phyloP scores from a whole-genome alignment of 2,113 vertebrate genomes.

The Craseonycteris thonglongyai region DNA sequence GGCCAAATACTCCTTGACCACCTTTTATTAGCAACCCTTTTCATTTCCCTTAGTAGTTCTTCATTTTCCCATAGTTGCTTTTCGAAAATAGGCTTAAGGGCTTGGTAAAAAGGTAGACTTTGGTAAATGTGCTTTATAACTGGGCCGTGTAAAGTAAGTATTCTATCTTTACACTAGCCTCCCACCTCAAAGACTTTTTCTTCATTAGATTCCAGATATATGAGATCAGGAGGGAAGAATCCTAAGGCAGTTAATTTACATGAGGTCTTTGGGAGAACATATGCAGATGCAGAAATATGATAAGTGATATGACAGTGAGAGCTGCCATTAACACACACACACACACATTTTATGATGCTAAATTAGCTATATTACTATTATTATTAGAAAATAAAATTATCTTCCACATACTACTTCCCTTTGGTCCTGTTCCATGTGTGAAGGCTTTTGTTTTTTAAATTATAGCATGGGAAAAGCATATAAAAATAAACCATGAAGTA shows the following conservation, averaged over 20 bases:
- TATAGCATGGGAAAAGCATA: not conserved
- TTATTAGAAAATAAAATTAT: conserved; percentile 6
- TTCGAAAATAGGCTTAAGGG: not conserved
- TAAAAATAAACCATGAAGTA: conserved; percentile 19
- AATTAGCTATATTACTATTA: not conserved
- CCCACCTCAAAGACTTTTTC: not conserved
- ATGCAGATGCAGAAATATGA: not conserved
- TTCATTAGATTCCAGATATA: conserved; percentile 20
- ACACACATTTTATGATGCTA: no score
- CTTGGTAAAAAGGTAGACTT: not conserved
- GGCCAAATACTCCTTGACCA: not conserved
- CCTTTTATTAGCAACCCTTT: not conserved
- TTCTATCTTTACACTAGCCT: not conserved
- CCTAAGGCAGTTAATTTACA: not conserved
- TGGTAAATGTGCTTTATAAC: not conserved
- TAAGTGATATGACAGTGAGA: not conserved
- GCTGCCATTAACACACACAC: not conserved
- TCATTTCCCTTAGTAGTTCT: conserved; percentile 10
- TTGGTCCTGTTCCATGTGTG: conserved; percentile 4
- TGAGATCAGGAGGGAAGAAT: not conserved
- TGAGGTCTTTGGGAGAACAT: not conserved
- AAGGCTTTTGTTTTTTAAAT: not conserved
- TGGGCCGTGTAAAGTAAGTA: not conserved
- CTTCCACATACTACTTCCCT: not conserved
- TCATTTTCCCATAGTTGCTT: not conserved